Conservation (phyloP, 2,888 invertebrate species). For the Ornithoptera alexandrae region DNA sequence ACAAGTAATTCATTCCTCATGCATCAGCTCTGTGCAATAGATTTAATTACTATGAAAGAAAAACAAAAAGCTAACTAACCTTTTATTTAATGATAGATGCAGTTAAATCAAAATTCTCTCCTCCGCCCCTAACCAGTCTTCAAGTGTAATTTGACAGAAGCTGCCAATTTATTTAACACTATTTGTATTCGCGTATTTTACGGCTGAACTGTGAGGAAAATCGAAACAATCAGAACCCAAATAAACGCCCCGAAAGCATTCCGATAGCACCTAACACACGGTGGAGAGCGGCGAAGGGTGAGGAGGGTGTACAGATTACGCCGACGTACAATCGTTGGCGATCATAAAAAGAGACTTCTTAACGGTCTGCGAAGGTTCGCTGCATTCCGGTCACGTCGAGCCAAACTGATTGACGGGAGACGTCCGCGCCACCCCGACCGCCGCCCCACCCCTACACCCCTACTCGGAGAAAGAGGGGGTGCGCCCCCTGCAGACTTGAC, state of each 20-base stretch:
- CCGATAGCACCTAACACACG: constrained; percentile 29
- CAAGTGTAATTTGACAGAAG: too few relatives aligned
- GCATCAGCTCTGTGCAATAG: too few relatives aligned
- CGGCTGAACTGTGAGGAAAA: constrained; percentile 7
- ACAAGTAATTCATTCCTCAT: too few relatives aligned
- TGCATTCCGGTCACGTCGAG: constrained; percentile 73
- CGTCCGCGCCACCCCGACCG: constrained; percentile 56
- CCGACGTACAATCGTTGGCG: constrained; percentile 55
- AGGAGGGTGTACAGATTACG: constrained; percentile 43
- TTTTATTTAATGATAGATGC: too few relatives aligned
- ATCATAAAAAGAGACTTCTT: constrained; percentile 61
- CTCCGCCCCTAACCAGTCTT: too few relatives aligned
- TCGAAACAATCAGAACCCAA: constrained; percentile 29
- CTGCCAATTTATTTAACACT: too few relatives aligned
- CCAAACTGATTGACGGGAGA: constrained; percentile 78
- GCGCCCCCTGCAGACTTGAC: constrained; percentile 55
- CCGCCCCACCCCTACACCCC: constrained; percentile 31
- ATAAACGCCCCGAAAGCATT: constrained; percentile 30
- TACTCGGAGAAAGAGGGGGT: constrained; percentile 13
- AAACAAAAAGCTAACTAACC: too few relatives aligned
- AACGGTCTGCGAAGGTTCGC: constrained; percentile 52
- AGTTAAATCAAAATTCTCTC: too few relatives aligned
- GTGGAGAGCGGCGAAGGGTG: too few relatives aligned
- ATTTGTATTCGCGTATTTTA: too few relatives aligned
- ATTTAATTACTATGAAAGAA: too few relatives aligned